These are phyloP conservation scores for Mnemiopsis leidyi DNA, from an alignment of 37 sponge, comb jelly and placozoan species.

Conservation along the genomic window DNA sequence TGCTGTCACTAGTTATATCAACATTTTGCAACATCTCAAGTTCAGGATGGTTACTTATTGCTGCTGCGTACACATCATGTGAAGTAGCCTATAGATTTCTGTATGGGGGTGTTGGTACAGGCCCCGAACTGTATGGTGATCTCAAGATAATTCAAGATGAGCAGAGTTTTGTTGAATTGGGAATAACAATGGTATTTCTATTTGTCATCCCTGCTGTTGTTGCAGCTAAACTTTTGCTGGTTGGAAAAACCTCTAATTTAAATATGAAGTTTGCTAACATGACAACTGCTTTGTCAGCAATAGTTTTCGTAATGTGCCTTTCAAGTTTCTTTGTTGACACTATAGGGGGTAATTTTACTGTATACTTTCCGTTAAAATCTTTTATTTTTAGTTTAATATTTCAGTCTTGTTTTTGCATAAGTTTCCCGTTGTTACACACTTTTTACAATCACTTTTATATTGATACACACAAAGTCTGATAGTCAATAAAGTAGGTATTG, in stretches of 20 bases:
- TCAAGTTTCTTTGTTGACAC: neutral
- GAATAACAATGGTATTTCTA: neutral
- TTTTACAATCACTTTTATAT: no score
- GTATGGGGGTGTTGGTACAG: neutral
- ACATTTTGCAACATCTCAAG: neutral
- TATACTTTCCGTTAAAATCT: neutral
- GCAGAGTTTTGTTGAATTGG: neutral
- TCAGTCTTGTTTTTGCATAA: neutral
- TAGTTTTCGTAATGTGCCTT: neutral
- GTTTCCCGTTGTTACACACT: neutral
- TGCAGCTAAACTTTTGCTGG: neutral
- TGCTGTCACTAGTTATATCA: neutral
- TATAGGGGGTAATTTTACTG: neutral
- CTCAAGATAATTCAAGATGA: neutral
- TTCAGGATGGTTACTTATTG: neutral
- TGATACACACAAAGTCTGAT: no score
- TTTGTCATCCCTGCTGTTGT: neutral
- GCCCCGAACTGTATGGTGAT: neutral
- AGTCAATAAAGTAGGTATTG: no score
- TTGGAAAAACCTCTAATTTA: neutral
- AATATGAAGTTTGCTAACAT: neutral
- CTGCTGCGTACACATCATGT: neutral
- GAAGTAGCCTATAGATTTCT: neutral
- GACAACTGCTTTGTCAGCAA: neutral
- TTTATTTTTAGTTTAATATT: neutral